Percentiles rank a stretch among this genome's conserved stretches.
These are phyloP conservation scores for Caenorhabditis plicata DNA, from an alignment of 2,888 invertebrate species.

Conservation along the genomic window DNA sequence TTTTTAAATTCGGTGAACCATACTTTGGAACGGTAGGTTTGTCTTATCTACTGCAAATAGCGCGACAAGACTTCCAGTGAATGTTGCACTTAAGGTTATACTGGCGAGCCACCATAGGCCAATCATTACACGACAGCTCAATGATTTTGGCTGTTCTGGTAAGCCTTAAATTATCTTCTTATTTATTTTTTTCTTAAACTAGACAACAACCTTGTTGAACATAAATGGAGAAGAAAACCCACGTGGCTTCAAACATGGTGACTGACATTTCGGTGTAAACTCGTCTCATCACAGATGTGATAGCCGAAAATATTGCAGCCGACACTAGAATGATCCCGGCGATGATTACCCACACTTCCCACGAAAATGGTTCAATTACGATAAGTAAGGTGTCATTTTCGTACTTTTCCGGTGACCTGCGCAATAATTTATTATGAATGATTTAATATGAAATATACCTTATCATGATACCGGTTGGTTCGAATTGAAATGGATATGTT, in stretches of 20 bases:
- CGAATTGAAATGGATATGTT: slow-evolving; percentile 63
- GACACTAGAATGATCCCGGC: slow-evolving; percentile 52
- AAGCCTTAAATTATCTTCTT: slow-evolving; percentile 37
- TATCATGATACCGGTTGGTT: slow-evolving; percentile 52
- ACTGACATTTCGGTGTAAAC: slow-evolving; percentile 39
- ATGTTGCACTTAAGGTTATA: slow-evolving; percentile 58
- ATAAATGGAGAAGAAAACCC: slow-evolving; percentile 58
- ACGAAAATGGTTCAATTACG: slow-evolving; percentile 56
- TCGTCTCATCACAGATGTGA: slow-evolving; percentile 28
- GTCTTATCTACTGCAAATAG: slow-evolving; percentile 59
- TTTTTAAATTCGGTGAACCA: neutral
- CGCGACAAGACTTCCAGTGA: slow-evolving; percentile 61
- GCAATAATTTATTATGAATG: neutral
- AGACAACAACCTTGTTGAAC: slow-evolving; percentile 52
- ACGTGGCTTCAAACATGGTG: slow-evolving; percentile 45
- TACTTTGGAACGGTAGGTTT: slow-evolving; percentile 52
- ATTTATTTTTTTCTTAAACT: neutral
- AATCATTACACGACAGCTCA: slow-evolving; percentile 56
- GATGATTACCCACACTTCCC: slow-evolving; percentile 58
- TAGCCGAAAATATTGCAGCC: slow-evolving; percentile 38
- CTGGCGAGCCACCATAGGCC: slow-evolving; percentile 59
- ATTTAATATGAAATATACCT: slow-evolving; percentile 8
- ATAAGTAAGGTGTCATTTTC: slow-evolving; percentile 52
- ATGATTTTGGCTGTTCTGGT: slow-evolving; percentile 51
- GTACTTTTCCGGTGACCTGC: slow-evolving; percentile 48